These are phyloP conservation scores for Agapostemon virescens DNA, from an alignment of 2,888 invertebrate genomes.

Conservation along the genomic window DNA sequence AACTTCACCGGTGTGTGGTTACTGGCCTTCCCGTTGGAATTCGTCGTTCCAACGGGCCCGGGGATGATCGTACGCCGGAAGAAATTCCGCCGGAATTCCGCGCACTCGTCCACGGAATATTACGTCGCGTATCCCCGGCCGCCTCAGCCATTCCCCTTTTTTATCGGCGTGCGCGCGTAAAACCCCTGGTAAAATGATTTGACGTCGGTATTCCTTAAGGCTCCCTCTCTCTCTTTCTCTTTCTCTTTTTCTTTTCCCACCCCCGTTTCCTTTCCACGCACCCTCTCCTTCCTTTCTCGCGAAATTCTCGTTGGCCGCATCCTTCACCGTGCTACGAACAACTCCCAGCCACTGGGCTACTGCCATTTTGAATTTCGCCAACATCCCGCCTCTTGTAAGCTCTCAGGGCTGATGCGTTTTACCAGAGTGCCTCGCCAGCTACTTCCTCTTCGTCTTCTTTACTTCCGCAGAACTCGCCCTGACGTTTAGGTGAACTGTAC, in stretches of 20 bases:
- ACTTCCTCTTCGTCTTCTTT: not conserved
- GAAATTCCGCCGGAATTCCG: conserved; percentile 53
- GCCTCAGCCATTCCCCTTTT: conserved; percentile 29
- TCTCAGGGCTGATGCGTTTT: conserved; percentile 9
- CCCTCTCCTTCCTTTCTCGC: not conserved
- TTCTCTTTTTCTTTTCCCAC: not conserved
- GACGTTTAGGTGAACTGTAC: not conserved
- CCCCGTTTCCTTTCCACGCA: conserved; percentile 19
- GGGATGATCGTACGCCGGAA: conserved; percentile 25
- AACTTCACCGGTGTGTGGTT: conserved; percentile 24
- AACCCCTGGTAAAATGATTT: conserved; percentile 48
- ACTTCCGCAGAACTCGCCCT: not conserved
- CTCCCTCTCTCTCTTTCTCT: not conserved
- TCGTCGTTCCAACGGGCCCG: conserved; percentile 28
- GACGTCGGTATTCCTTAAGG: conserved; percentile 18
- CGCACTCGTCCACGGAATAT: conserved; percentile 46
- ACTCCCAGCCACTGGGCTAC: conserved; percentile 1
- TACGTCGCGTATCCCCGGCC: conserved; percentile 34
- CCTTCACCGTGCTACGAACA: not conserved
- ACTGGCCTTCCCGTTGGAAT: conserved; percentile 34
- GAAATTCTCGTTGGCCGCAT: conserved; percentile 23
- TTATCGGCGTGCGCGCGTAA: conserved; percentile 39
- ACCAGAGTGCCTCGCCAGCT: not conserved
- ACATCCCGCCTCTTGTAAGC: conserved; percentile 1
- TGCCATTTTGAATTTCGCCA: conserved; percentile 8